A percentile compares a stretch with the other conserved stretches of the same genome.
phyloP scores from a whole-genome alignment of 2,888 invertebrate genomes.

The Ypsolopha sequella region DNA sequence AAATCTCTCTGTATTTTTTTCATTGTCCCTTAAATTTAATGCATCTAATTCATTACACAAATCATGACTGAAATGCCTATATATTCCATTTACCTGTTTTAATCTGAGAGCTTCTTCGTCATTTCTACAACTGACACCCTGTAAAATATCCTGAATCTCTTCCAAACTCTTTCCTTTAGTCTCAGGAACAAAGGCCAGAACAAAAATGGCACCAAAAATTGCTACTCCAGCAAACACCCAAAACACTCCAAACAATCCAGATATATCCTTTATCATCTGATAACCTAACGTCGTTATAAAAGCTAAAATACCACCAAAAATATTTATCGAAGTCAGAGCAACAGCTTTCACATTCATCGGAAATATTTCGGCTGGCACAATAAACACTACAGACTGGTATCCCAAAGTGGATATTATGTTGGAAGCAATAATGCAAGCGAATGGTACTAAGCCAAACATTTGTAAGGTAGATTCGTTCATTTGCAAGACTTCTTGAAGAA shows the following conservation, averaged over 20 bases:
- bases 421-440: slow-evolving; percentile 44
- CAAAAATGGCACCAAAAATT: slow-evolving; percentile 55
- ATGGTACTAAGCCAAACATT: slow-evolving; percentile 37
- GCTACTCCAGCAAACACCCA: slow-evolving; percentile 52
- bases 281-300: slow-evolving; percentile 61
- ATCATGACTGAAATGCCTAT: no score
- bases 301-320: slow-evolving; percentile 55
- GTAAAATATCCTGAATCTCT: slow-evolving; percentile 65
- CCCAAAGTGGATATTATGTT: slow-evolving; percentile 42
- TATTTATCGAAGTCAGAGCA: slow-evolving; percentile 55
- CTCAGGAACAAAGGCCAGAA: slow-evolving; percentile 62
- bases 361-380: slow-evolving; percentile 67
- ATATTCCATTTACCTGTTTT: no score
- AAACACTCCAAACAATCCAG: slow-evolving; percentile 59
- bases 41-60: no score
- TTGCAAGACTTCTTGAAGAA: slow-evolving; percentile 29
- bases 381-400: slow-evolving; percentile 52
- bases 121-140: slow-evolving; percentile 22
- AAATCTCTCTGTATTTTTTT: no score
- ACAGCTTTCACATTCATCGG: slow-evolving; percentile 67
- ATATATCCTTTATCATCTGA: slow-evolving; percentile 50
- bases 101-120: no score
- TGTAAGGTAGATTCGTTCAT: slow-evolving; percentile 21
- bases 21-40: no score
- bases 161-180: slow-evolving; percentile 68